Percentiles rank a stretch among this genome's conserved stretches.
phyloP scores from a whole-genome alignment of 2,888 invertebrate species.

The Callimorpha dominula region DNA sequence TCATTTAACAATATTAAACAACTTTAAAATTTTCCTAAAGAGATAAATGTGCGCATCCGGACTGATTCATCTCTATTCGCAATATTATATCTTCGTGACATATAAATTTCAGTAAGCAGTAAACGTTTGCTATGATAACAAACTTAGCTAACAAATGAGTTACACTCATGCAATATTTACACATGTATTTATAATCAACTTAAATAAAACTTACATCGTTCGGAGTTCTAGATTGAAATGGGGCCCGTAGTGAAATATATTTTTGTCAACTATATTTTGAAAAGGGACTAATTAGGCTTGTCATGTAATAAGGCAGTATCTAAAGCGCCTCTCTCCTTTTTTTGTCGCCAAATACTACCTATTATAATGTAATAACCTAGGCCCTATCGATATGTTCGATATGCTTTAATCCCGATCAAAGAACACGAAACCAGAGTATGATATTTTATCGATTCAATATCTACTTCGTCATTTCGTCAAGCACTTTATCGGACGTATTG shows the following conservation, averaged over 20 bases:
- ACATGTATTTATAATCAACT: neutral
- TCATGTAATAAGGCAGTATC: neutral
- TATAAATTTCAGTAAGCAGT: conserved; percentile 29
- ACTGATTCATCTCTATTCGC: conserved; percentile 53
- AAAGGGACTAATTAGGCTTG: neutral
- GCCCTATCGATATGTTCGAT: neutral
- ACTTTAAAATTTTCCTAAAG: conserved; percentile 48
- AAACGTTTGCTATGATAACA: conserved; percentile 22
- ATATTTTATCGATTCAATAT: too few relatives aligned
- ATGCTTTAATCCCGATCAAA: neutral
- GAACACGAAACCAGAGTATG: neutral
- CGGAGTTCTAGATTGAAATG: neutral
- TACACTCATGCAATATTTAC: conserved; percentile 4
- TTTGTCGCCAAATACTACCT: neutral
- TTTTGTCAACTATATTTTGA: neutral
- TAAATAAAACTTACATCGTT: neutral
- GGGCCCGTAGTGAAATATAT: neutral
- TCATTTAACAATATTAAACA: conserved; percentile 6
- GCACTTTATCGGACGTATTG: too few relatives aligned
- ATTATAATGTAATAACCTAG: neutral
- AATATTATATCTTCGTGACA: conserved; percentile 25
- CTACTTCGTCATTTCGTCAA: too few relatives aligned
- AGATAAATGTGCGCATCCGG: conserved; percentile 53
- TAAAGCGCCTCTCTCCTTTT: neutral
- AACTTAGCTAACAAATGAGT: conserved; percentile 15